Evolutionary conservation across 1,140 invertebrate genomes (phyloP), one percentile per base, ranked within the genome.

Genomic region (Caenorhabditis latens): DNA sequence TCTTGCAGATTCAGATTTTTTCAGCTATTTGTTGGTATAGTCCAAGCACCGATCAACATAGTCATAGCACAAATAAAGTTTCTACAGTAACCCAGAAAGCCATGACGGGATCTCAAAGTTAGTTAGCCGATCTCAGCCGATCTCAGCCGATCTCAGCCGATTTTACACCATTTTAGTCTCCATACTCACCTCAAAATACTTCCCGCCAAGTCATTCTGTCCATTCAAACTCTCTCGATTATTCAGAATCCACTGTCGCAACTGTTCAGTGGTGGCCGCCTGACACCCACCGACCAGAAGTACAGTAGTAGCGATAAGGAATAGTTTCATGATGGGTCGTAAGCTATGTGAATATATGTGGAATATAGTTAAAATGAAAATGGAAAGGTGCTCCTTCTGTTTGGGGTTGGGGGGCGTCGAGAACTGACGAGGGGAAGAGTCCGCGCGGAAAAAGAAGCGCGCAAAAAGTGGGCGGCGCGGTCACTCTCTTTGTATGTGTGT

Each of bases 161-260:
- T 32, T 32, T 32, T 32, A 1, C 1, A 32, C 32, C 2, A 32
- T 32, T 32, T n/a, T n/a, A n/a, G n/a, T 32, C 32, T 32, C 32
- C 2, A 0, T 32, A 32, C 32, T 32, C 32, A 32, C 85, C 90
- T 84, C 32, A 91, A 83, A 63, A 91, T 90, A 46, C 90, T 89
- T 16, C 90, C 71, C 6, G 90, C 88, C 16, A 91, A 48, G 43
- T 91, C 90, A 24, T 79, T 40, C 42, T 50, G 55, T 88, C 90
- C n/a, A 84, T 88, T 84, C 63, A 91, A 46, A 57, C 85, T 83
- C 50, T 90, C 88, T 83, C 89, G 88, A 43, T 91, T 91, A 46
- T 89, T 91, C 19, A 91, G 63, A 42, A 91, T 91, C 90, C 90
- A 91, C 42, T 90, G 90, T 82, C 86, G 61, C 8, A 91, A 24